These are phyloP conservation scores for Sebastes taczanowskii DNA, from an alignment of 2,797 vertebrate species.

Conservation along the genomic window DNA sequence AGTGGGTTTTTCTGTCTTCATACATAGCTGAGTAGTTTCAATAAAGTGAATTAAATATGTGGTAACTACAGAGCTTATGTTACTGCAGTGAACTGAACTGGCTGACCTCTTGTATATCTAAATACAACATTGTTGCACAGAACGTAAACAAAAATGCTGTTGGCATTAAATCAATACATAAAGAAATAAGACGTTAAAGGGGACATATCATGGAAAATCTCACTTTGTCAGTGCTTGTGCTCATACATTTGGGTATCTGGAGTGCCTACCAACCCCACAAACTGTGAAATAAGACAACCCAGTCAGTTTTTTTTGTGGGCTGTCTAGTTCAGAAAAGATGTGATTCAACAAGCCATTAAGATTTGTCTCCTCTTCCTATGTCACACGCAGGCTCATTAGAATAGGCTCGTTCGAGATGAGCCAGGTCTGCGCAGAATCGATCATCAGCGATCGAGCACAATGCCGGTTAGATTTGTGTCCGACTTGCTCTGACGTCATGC, in stretches of 20 bases:
- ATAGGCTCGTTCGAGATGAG: too few relatives aligned
- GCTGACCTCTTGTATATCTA: not conserved
- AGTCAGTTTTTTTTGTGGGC: too few relatives aligned
- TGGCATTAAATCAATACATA: not conserved
- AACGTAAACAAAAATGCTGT: not conserved
- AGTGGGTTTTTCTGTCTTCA: not conserved
- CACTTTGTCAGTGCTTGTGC: not conserved
- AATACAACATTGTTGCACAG: not conserved
- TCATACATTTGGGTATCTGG: not conserved
- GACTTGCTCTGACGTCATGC: too few relatives aligned
- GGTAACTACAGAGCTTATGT: not conserved
- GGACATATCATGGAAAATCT: too few relatives aligned
- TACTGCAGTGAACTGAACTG: conserved; percentile 13
- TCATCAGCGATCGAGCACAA: too few relatives aligned
- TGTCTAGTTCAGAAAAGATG: too few relatives aligned
- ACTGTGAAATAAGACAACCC: not conserved
- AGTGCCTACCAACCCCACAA: not conserved
- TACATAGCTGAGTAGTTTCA: not conserved
- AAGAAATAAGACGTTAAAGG: not conserved
- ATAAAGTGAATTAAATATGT: conserved; percentile 30
- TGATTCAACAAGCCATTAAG: too few relatives aligned
- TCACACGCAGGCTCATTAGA: too few relatives aligned
- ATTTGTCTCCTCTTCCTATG: too few relatives aligned
- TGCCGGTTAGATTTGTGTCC: too few relatives aligned
- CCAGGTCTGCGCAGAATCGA: too few relatives aligned